Evolutionary conservation across 2,797 vertebrate species (phyloP), one percentile per base, ranked within the genome.

Genomic region (Menidia menidia): DNA sequence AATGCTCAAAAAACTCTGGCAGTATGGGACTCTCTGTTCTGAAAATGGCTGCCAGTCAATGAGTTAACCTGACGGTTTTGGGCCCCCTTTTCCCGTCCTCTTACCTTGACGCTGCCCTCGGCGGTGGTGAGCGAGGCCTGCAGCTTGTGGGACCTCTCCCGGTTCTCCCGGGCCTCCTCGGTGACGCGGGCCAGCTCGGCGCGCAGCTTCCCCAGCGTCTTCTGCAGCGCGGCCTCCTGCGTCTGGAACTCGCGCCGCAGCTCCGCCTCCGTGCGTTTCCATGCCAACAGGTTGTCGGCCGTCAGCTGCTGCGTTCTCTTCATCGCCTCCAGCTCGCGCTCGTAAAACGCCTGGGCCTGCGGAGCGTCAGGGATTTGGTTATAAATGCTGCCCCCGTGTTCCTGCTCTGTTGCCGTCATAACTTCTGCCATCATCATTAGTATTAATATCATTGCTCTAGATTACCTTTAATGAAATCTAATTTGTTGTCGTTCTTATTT

Each of bases 221-320:
- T 98, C 87, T 96, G 94, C 71, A 99, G 93, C 39, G 94, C 81
- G 10, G 96, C 95, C 92, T 99, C 98, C 92, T 99, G 97, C 31
- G 89, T 93, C 89, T 99, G 97, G 71, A 99, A 98, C 83, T 99
- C 97, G 76, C 95, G 96, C 77, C 96, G 94, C 78, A 99, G 93
- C 64, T 98, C 97, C 0, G 93, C 91, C 92, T 99, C 97, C 2
- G 97, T 99, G 86, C 97, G 96, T 92, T 98, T 98, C 94, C 97
- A 98, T 8, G 95, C 95, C 89, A 97, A 88, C 45, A 98, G 90
- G 87, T 96, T 98, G 87, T 99, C 97, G 0, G 97, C 96, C 2
- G 97, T 97, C 83, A 98, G 97, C 86, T 97, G 95, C 86, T 99
- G 97, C 4, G 97, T 98, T 55, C 97, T 93, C 94, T 98, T 98